phyloP scores from a whole-genome alignment of 2,113 vertebrate genomes.

The Sakesphorus luctuosus region DNA sequence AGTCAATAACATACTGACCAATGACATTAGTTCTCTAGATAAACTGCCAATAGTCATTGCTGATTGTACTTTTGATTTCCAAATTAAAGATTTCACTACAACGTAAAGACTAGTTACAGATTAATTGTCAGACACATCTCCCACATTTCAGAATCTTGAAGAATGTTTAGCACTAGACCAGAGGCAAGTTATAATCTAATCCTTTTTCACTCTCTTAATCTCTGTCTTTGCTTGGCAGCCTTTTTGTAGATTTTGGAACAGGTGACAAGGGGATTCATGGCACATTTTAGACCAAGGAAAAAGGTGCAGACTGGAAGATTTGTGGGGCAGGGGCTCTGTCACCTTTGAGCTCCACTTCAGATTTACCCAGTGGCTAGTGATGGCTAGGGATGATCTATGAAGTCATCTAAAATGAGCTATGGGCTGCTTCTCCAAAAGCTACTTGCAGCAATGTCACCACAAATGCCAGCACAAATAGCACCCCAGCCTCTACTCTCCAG shows the following conservation, averaged over 20 bases:
- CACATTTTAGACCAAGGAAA: background rate
- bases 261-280: background rate
- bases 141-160: background rate
- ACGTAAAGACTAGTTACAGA: conserved; percentile 2
- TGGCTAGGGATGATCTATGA: background rate
- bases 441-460: background rate
- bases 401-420: background rate
- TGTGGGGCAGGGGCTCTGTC: background rate
- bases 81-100: background rate
- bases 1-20: background rate
- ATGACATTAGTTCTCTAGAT: background rate
- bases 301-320: background rate
- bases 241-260: background rate
- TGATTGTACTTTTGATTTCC: conserved; percentile 11
- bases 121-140: background rate
- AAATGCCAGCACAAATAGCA: background rate
- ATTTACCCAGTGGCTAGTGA: background rate
- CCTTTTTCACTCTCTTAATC: background rate
- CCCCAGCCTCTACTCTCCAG: background rate
- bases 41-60: conserved; percentile 23
- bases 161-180: background rate
- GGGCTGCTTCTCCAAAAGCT: background rate
- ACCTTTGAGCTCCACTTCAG: background rate
- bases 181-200: background rate
- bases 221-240: background rate